Base-by-base conservation (phyloP, 2,888 invertebrate species). In the Lutraria lutraria region DNA sequence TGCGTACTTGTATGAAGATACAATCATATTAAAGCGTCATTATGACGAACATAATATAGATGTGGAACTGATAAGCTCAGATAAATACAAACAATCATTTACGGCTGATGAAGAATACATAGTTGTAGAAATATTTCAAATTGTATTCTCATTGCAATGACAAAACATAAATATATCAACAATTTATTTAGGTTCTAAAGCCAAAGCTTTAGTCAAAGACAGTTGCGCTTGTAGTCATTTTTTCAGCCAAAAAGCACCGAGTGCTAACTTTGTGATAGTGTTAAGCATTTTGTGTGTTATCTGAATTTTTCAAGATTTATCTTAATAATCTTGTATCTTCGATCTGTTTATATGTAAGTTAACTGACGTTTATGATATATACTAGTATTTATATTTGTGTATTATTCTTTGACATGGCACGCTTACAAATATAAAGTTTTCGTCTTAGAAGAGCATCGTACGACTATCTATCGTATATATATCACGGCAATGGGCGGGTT, bases 1-100 rank as follows among this genome's bases (percentile, higher is more conserved):
- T 76, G 15, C 29, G 34, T 76, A 34, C 19, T 31, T 76, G 34
- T 76, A 34, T 76, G 29, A 19, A 76, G 76, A 76, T 76, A 76
- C 29, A 76, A 76, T 76, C 76, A 76, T 34, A 76, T 76, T 76
- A 76, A 25, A 31, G 76, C 16, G 19, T 21, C 31, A 76, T 76
- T 21, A 19, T 12, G 21, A n/a, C 2, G 63, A 63, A 21, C 10
- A 76, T 31, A 76, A 76, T 76, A 8, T 19, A 76, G 76, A 76
- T 76, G 29, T 12, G 31, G 34, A 34, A 76, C 19, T 19, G 76
- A 76, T 76, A 25, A 34, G 29, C 34, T 1, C 6, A 4, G 76
- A 76, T 76, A 34, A 34, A 19, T 15, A 31, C 25, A 76, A 76
- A 76, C 76, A 76, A 76, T 31, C 34, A 29, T 10, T 76, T 19